Conservation (phyloP, 2,797 vertebrate genomes). For the Myotis myotis region DNA sequence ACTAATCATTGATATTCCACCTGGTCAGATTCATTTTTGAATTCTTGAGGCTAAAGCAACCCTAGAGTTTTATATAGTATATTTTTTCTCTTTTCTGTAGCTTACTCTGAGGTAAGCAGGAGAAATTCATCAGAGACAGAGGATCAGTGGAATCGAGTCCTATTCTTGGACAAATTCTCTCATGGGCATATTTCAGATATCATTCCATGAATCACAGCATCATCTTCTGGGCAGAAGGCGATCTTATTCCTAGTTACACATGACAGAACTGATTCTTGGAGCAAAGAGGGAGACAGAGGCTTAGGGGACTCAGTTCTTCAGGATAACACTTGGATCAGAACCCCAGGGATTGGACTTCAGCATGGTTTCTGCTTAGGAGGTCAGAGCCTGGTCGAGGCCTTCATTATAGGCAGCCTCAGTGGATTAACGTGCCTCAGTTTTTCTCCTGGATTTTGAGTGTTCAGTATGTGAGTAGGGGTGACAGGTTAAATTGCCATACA, state of each 20-base stretch:
- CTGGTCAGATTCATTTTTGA: neutral
- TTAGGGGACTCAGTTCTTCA: neutral
- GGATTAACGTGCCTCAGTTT: fast-evolving
- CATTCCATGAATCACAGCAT: neutral
- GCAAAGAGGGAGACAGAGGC: neutral
- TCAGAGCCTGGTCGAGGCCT: too few species aligned
- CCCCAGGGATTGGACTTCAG: neutral
- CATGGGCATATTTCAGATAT: neutral
- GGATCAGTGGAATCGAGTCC: neutral
- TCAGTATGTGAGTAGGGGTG: neutral
- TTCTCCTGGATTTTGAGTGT: neutral
- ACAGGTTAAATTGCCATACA: neutral
- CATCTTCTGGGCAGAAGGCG: neutral
- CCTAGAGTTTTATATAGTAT: fast-evolving
- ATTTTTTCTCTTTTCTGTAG: neutral
- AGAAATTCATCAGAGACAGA: neutral
- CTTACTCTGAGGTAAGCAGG: neutral
- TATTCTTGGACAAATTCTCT: neutral
- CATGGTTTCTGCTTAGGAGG: fast-evolving
- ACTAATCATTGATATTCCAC: neutral
- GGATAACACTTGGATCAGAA: neutral
- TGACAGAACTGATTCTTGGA: neutral
- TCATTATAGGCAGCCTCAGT: neutral
- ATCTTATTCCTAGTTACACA: neutral
- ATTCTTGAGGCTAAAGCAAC: neutral